Evolutionary conservation across 2,888 invertebrate species (phyloP), one percentile per base, ranked within the genome.

Genomic region (Eilema depressum): DNA sequence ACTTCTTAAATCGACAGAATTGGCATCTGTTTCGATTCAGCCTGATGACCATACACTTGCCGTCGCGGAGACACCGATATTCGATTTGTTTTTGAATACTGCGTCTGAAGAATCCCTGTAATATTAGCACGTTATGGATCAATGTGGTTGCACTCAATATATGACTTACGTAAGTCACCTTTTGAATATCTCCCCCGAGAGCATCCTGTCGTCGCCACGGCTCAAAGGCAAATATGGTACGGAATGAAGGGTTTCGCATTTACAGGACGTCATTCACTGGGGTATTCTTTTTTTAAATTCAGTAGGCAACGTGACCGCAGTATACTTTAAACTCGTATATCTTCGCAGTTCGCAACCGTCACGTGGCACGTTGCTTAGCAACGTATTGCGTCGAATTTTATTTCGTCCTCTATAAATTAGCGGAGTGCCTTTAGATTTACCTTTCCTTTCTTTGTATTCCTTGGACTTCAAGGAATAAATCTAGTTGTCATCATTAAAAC

Each of bases 61-160:
- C 98, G 96, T 99, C 98, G 79, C 99, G 96, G 85, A 99, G 96
- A 92, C 99, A 99, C 87, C 99, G 96, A 95, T 99, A 99, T 91
- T 99, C 99, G 88, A 99, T 99, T 95, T 99, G 99, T 92, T 99
- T 99, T 93, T 99, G 99, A 87, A 99, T 99, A 92, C 98, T 99
- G 78, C 99, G 96, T 74, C 99, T 96, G 96, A 99, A 99, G 96
- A 99, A 99, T 76, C 99, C 99, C 98, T 99, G 96, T 23, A 76
- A 30, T 62, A 37, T 69, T 2, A 63, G 8, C 11, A 33, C 23
- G 10, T 33, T 56, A 56, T 28, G n/a, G 5, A n/a, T n/a, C 53
- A n/a, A 10, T 20, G n/a, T 53, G 10, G 20, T n/a, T 53, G n/a
- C n/a, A n/a, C 10, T n/a, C n/a, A 10, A 53, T 53, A 47, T 20